Evolutionary conservation across 2,113 vertebrate species (phyloP), one percentile per base, ranked within the genome.

Genomic region (Brevimyrus niger): DNA sequence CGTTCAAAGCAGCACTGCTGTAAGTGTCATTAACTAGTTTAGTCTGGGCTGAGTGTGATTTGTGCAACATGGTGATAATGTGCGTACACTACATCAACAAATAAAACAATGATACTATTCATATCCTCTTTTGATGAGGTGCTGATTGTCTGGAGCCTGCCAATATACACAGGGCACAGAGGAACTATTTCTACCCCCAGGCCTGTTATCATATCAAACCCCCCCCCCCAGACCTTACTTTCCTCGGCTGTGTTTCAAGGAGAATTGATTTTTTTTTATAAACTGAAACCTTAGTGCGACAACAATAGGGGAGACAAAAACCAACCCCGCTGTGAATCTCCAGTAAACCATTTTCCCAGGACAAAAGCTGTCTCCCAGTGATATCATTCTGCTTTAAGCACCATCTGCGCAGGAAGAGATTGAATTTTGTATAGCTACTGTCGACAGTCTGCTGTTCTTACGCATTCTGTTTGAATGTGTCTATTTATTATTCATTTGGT

Each of bases 241-340:
- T 55, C 91, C 95, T 95, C 95, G 95, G 92, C 92, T 87, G 90
- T 92, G 91, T 94, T 94, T 94, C 94, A 95, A 94, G 94, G 94
- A 94, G 93, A 95, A 96, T 95, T 93, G 94, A 95, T 96, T 95
- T 94, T 92, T 91, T 91, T 90, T 91, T 91, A 94, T 93, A 91
- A 92, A 92, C 92, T 93, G 93, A 94, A 95, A 95, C 93, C 89
- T 91, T 93, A 94, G 94, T 93, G 94, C 89, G 91, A 94, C 92
- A 89, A 92, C 90, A 92, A 80, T 76, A 51, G 87, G 86, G 89
- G 93, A 93, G 91, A 46, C 89, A 94, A 93, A 92, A 93, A 93
- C 87, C 92, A 92, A 90, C 92, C 92, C 88, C 89, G 86, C 88
- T 89, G 90, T 93, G 91, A 87, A 35, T 53, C 90, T 91, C 90